phyloP scores from a whole-genome alignment of 2,888 invertebrate genomes.

The Leptopilina drosophilae region DNA sequence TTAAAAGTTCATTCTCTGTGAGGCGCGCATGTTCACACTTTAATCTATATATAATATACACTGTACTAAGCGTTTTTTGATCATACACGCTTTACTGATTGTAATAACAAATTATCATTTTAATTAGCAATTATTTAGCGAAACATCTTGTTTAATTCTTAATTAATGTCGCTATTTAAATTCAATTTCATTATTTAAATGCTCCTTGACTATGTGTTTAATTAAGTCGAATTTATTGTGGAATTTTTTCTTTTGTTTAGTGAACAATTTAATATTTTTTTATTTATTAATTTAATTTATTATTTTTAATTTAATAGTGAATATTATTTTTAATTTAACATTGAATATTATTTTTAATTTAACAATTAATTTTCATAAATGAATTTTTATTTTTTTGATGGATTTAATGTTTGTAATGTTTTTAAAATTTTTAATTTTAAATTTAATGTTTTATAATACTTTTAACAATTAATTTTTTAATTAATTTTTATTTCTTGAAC shows the following conservation, averaged over 20 bases:
- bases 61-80: conserved; percentile 7
- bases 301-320: not conserved
- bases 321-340: too few relatives aligned
- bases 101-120: conserved; percentile 20
- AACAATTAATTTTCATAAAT: too few relatives aligned
- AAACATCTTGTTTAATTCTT: not conserved
- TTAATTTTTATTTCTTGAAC: too few relatives aligned
- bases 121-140: conserved; percentile 15
- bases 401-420: too few relatives aligned
- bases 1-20: conserved; percentile 22
- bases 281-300: not conserved
- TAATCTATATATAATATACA: not conserved
- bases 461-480: too few relatives aligned
- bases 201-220: not conserved
- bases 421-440: too few relatives aligned
- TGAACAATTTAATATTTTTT: not conserved
- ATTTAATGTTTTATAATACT: too few relatives aligned
- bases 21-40: conserved; percentile 32
- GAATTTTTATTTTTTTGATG: too few relatives aligned
- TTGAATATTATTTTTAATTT: too few relatives aligned
- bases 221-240: not conserved
- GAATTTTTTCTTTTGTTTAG: not conserved
- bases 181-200: not conserved
- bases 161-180: not conserved
- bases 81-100: conserved; percentile 1